Evolutionary conservation across 2,113 vertebrate genomes (phyloP), one percentile per base, ranked within the genome.

Genomic region (Elephantulus edwardii): DNA sequence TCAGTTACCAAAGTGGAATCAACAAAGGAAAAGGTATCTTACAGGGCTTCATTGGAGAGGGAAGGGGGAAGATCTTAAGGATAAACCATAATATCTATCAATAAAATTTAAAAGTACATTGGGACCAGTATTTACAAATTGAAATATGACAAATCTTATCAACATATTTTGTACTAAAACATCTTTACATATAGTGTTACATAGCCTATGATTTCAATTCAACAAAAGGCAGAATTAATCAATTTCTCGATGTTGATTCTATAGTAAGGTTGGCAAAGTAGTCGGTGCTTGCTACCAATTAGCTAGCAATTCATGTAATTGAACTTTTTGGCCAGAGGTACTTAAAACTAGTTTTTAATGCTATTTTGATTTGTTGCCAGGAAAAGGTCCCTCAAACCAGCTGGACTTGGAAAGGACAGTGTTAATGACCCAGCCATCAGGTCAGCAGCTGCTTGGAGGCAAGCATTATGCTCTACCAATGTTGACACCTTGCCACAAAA

Each of bases 401-500:
- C 88, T 93, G 91, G 52, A 28, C 22, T 81, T 86, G 76, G 82
- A 88, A 94, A 60, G 54, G 80, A 77, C 72, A 81, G 86, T 77
- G 86, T 79, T 89, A 95, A 93, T 83, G 94, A 81, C 66, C 46
- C 68, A 56, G 85, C 82, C 68, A 66, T 90, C 92, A 83, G 86
- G 11, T 88, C 50, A 76, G 68, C 96, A 96, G 92, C 94, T 95
- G 96, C 88, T 83, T 20, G 2, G 70, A 81, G 30, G 91, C 44
- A 54, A 91, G 89, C 60, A 79, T 89, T 92, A 86, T 68, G 88
- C 71, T 83, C 46, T 76, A 85, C 78, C 48, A 33, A 22, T 76
- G 89, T 88, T 96, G 95, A 95, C 94, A 92, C 82, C 60, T 68
- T 17, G 75, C 89, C 92, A 93, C 94, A 91, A 92, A 95, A 95